Base-by-base conservation (phyloP, 1,140 invertebrate genomes). In the Dendroctonus ponderosae region DNA sequence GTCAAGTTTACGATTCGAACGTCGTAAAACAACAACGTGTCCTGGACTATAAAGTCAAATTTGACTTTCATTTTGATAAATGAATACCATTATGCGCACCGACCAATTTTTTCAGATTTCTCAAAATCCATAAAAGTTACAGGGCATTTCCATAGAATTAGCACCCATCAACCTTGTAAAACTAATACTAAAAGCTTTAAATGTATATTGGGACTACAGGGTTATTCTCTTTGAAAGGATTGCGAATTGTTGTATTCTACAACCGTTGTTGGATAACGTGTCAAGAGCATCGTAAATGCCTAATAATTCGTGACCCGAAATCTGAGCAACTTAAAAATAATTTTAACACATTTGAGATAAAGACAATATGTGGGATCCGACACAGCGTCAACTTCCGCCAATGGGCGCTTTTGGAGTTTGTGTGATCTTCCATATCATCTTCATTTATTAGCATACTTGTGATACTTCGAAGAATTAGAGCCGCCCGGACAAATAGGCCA, bases 111-210 rank as follows among this genome's bases (percentile, higher is more conserved):
- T 63, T 37, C 39, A 7, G 40, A 9, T 49, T 49, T 52, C 52
- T 38, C 38, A 5, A 62, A 42, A 44, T 63, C 61, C 51, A 63
- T 63, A 63, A 63, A 63, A 63, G 6, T 63, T 54, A 9, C 11
- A 63, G 42, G 50, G 49, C 26, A 54, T 44, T 63, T 63, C 61
- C 50, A 56, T 6, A 46, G 61, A 63, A 63, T 63, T 63, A 63
- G 61, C 61, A 54, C 61, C 61, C 51, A 54, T 54, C 61, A 54
- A 52, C 48, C 40, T 63, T 54, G 61, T 44, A 46, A 5, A 40
- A 46, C n/a, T 37, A 41, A 51, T 37, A 9, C 41, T 52, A 50
- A 52, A 44, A 63, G 50, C 15, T 52, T 63, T 65, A 49, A 43
- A 64, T 54, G 62, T 37, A 53, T 44, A 44, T 56, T 49, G 12